Evolutionary conservation across 2,888 invertebrate species (phyloP), one percentile per base, ranked within the genome.

Genomic region (Diarsia mendica): DNA sequence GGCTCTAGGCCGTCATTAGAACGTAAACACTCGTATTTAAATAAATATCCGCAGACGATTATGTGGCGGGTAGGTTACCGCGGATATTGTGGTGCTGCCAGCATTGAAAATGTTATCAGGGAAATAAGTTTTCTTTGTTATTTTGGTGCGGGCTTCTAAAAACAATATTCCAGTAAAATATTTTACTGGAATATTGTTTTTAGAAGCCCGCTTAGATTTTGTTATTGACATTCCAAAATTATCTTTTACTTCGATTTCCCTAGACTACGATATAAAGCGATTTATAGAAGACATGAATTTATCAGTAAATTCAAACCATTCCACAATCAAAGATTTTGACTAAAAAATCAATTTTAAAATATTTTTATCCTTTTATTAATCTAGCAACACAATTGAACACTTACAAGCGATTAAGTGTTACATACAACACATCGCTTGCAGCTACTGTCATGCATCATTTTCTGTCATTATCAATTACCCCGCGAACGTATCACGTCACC

Each of bases 391-490:
- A 79, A 76, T 86, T 85, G 86, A 80, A 88, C 86, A 91, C 88
- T 90, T 89, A 88, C 86, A 89, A 89, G 85, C 91, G 89, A 92
- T 92, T 93, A 92, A 83, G 90, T 91, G 90, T 90, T 89, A 88
- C 87, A 88, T 89, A 89, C 91, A 92, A 87, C 90, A 93, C 91
- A 92, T 90, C 90, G 95, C 95, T 95, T 89, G 92, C 92, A 94
- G 95, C 95, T 94, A 93, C 95, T 95, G 95, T 93, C 95, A 95
- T 92, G 96, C 93, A 93, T 95, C 94, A 95, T 96, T 95, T 94
- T 94, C 93, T 92, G 91, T 94, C 90, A 96, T 96, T 96, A 96
- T 93, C 95, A 95, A 96, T 96, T 96, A 95, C 92, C 81, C 84
- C 89, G 93, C 91, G 91, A 92, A 93, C 88, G 89, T 87, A 90